Conservation (phyloP, 2,888 invertebrate species). For the Endomychus coccineus region DNA sequence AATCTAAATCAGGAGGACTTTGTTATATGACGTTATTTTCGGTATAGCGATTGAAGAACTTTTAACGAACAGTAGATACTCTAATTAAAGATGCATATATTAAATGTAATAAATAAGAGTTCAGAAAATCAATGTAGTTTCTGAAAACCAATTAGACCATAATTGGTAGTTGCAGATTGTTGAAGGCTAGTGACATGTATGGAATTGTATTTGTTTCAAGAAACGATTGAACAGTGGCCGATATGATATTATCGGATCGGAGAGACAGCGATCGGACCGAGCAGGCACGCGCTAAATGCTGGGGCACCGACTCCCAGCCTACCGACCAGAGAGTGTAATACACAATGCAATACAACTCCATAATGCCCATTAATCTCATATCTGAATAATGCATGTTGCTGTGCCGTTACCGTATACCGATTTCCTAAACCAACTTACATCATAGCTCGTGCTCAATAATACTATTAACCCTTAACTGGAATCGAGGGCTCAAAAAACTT, state of each 20-base stretch:
- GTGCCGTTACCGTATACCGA: constrained; percentile 30
- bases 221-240: constrained; percentile 41
- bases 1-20: too few relatives aligned
- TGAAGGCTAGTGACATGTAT: constrained; percentile 44
- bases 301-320: not conserved
- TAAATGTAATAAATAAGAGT: constrained; percentile 26
- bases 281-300: constrained; percentile 15
- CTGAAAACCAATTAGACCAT: constrained; percentile 47
- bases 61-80: too few relatives aligned
- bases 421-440: constrained; percentile 31
- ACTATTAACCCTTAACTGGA: constrained; percentile 30
- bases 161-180: constrained; percentile 44
- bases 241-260: constrained; percentile 37
- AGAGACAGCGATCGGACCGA: constrained; percentile 12
- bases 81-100: not conserved
- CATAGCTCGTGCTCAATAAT: constrained; percentile 30
- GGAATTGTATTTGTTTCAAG: constrained; percentile 45
- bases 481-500: constrained; percentile 16
- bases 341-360: constrained; percentile 31
- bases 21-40: too few relatives aligned
- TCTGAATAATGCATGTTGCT: constrained; percentile 37
- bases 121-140: constrained; percentile 44
- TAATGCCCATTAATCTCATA: constrained; percentile 31
- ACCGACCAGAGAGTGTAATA: constrained; percentile 20
- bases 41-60: too few relatives aligned